These are phyloP conservation scores for Hemaris fuciformis DNA, from an alignment of 2,888 invertebrate genomes.

Conservation along the genomic window DNA sequence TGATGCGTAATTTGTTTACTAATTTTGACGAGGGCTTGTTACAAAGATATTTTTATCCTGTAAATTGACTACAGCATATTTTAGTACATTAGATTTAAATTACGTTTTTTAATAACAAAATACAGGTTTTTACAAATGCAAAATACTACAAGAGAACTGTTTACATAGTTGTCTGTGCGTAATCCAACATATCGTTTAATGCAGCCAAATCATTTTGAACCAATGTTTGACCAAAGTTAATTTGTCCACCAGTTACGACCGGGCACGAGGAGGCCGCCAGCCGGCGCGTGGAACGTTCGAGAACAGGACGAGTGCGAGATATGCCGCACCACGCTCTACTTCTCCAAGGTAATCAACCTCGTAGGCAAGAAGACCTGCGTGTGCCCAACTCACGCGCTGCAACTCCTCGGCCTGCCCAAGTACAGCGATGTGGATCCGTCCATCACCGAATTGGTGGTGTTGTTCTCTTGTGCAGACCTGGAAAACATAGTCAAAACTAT, in stretches of 20 bases:
- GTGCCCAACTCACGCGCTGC: constrained; percentile 46
- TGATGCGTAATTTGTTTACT: too few relatives aligned
- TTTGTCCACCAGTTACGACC: not conserved
- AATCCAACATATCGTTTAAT: too few relatives aligned
- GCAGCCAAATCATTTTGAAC: too few relatives aligned
- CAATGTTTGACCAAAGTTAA: not conserved
- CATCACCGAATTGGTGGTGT: not conserved
- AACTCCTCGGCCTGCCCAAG: constrained; percentile 17
- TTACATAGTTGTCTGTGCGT: too few relatives aligned
- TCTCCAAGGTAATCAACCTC: constrained; percentile 85
- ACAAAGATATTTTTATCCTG: too few relatives aligned
- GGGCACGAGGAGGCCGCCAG: constrained; percentile 18
- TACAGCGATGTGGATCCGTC: not conserved
- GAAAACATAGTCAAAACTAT: not conserved
- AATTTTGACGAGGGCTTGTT: too few relatives aligned
- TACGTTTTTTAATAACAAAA: too few relatives aligned
- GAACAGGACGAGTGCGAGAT: constrained; percentile 88
- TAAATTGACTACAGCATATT: too few relatives aligned
- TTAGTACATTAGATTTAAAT: too few relatives aligned
- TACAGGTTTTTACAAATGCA: too few relatives aligned
- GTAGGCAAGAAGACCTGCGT: constrained; percentile 28
- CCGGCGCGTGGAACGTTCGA: constrained; percentile 37
- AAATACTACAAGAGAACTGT: too few relatives aligned
- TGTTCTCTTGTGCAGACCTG: not conserved
- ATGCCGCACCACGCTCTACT: constrained; percentile 90